A percentile compares a stretch with the other conserved stretches of the same genome.
phyloP scores from a whole-genome alignment of 2,113 vertebrate genomes.

The Platysternon megacephalum region DNA sequence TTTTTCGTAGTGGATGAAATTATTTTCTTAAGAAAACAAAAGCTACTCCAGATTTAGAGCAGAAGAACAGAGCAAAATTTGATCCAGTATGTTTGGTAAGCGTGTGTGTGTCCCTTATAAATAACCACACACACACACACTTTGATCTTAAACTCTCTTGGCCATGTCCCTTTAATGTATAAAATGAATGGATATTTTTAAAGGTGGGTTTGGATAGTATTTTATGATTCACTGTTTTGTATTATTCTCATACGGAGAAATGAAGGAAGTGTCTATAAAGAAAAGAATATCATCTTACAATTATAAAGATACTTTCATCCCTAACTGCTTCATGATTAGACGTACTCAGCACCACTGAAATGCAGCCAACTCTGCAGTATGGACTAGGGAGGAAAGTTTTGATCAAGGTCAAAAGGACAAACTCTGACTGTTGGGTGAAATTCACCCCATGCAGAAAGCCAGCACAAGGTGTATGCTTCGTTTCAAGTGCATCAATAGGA shows the following conservation, averaged over 20 bases:
- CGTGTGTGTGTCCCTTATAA: neutral
- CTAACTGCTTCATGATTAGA: fast-evolving
- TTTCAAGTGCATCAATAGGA: neutral
- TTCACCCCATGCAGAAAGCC: neutral
- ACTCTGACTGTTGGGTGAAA: neutral
- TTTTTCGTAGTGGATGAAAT: neutral
- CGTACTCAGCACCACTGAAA: neutral
- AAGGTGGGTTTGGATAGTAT: neutral
- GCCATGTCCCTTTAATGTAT: neutral
- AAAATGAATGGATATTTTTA: neutral
- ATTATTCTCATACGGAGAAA: neutral
- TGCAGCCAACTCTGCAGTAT: neutral
- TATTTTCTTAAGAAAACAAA: neutral
- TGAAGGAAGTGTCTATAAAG: neutral
- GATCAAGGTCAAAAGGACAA: neutral
- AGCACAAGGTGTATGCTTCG: neutral
- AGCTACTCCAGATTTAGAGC: neutral
- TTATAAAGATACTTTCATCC: neutral
- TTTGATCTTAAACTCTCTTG: neutral
- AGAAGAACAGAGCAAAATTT: neutral
- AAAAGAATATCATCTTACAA: neutral
- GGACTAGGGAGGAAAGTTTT: neutral
- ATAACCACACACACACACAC: neutral
- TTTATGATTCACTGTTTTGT: neutral
- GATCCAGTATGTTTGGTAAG: neutral